Evolutionary conservation across 2,888 invertebrate species (phyloP).

Genomic region (Orchesella flavescens): DNA sequence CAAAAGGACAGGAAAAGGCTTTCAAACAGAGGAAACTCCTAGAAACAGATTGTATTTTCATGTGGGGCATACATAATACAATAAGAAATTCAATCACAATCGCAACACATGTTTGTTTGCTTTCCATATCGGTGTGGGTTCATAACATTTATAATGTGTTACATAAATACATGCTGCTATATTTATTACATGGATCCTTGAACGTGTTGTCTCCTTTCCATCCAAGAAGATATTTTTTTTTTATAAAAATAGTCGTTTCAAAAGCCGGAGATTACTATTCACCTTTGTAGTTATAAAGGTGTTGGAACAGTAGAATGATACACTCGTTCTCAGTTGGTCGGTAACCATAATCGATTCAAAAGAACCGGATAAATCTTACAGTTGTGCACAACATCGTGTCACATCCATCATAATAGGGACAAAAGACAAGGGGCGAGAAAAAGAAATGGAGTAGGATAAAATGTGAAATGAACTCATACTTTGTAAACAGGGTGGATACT

Average conservation of each 20-base stretch:
- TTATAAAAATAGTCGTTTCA: neutral
- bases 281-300: slow-evolving; percentile 6
- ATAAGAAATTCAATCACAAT: neutral
- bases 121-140: neutral
- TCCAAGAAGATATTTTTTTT: too few species aligned
- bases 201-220: too few species aligned
- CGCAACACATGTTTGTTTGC: neutral
- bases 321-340: too few species aligned
- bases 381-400: neutral
- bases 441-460: neutral
- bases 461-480: neutral
- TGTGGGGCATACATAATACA: neutral
- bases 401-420: neutral
- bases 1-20: slow-evolving; percentile 54
- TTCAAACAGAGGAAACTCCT: slow-evolving; percentile 45
- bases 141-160: neutral
- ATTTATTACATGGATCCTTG: too few species aligned
- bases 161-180: neutral
- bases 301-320: neutral
- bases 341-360: too few species aligned
- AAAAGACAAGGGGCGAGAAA: slow-evolving; percentile 10
- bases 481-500: too few species aligned
- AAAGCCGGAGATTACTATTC: slow-evolving; percentile 5
- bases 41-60: neutral
- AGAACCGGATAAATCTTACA: too few species aligned